Conservation (phyloP, 1,140 invertebrate genomes). For the Aphaenogaster ashmeadi region DNA sequence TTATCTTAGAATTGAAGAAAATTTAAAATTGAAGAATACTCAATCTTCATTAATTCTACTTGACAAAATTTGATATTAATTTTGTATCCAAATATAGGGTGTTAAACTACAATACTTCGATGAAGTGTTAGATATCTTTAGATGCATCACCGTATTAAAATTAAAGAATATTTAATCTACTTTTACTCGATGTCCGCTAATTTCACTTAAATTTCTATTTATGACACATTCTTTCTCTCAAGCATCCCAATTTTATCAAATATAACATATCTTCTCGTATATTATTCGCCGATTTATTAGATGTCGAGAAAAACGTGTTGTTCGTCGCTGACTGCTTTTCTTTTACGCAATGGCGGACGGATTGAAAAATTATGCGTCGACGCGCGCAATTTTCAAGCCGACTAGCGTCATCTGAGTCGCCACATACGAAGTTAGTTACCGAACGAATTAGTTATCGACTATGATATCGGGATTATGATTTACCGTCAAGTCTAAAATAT, state of each 20-base stretch:
- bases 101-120: background rate
- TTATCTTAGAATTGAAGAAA: too few relatives aligned
- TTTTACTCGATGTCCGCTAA: background rate
- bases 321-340: background rate
- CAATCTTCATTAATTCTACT: background rate
- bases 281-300: background rate
- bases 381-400: background rate
- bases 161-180: background rate
- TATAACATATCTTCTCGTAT: background rate
- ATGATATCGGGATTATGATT: background rate
- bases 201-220: constrained; percentile 7
- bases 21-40: background rate
- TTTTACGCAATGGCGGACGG: background rate
- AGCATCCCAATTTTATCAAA: background rate
- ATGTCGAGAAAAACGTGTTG: background rate
- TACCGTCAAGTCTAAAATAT: background rate
- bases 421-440: background rate
- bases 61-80: background rate
- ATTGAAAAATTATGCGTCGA: background rate
- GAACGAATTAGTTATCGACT: constrained; percentile 1
- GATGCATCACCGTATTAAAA: background rate
- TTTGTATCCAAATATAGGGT: background rate
- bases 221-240: background rate
- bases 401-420: constrained; percentile 21
- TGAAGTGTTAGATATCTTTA: background rate